A percentile compares a stretch with the other conserved stretches of the same genome.
Evolutionary conservation across 2,888 invertebrate genomes (phyloP).

Genomic region (Crocallis elinguaria): DNA sequence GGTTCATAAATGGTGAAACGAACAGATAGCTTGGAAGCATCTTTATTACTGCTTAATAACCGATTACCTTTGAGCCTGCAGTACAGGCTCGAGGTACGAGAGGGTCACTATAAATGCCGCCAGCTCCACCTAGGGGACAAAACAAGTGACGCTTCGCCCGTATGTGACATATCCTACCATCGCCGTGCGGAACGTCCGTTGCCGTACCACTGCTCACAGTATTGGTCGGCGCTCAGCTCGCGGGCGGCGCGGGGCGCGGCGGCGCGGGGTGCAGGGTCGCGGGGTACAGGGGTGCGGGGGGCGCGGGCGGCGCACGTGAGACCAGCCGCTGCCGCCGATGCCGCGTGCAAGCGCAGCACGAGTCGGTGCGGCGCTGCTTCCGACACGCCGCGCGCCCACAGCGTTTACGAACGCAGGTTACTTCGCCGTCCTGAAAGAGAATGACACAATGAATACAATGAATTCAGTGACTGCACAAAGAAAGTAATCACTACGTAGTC

Average conservation of each 20-base stretch:
- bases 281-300: conserved; percentile 45
- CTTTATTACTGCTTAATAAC: no score
- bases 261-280: no score
- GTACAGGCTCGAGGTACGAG: no score
- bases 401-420: conserved; percentile 92
- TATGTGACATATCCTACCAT: conserved; percentile 15
- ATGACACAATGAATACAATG: background rate
- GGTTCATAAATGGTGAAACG: no score
- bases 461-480: background rate
- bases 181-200: conserved; percentile 20
- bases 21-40: no score
- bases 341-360: conserved; percentile 86
- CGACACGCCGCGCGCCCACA: conserved; percentile 90
- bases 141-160: conserved; percentile 14
- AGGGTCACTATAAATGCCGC: no score
- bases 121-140: no score
- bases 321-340: conserved; percentile 78
- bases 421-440: conserved; percentile 88
- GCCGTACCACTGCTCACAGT: conserved; percentile 1
- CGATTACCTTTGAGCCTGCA: no score
- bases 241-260: conserved; percentile 47
- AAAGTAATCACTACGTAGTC: background rate
- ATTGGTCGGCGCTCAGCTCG: conserved; percentile 59
- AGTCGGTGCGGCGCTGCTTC: conserved; percentile 79
- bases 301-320: conserved; percentile 45